Conservation (phyloP, 2,113 vertebrate species). For the Gallinago jamesoni region DNA sequence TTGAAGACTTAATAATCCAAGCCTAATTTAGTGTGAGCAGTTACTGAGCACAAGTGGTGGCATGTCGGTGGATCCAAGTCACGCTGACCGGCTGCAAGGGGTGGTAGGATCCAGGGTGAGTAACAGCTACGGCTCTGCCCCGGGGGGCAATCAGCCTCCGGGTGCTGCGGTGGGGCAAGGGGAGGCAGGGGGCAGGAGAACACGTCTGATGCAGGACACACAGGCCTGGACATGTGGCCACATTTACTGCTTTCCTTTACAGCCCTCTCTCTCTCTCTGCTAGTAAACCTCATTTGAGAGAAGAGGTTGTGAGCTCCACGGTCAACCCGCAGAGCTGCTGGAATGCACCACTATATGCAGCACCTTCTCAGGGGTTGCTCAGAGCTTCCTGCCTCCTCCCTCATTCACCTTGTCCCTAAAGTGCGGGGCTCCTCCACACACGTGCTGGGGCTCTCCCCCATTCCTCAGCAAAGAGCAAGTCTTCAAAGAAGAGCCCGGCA, state of each 20-base stretch:
- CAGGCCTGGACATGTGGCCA: not conserved
- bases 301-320: not conserved
- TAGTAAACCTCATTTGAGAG: not conserved
- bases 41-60: not conserved
- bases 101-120: not conserved
- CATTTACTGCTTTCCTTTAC: not conserved
- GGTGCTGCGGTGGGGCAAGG: not conserved
- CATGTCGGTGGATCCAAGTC: not conserved
- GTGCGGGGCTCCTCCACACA: not conserved
- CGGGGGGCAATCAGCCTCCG: not conserved
- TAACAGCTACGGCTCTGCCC: not conserved
- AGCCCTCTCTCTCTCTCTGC: not conserved
- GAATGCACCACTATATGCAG: accelerated
- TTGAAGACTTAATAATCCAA: not conserved
- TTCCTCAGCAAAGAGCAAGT: not conserved
- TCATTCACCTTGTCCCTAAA: not conserved
- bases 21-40: constrained; percentile 2
- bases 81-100: not conserved
- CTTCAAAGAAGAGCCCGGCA: not conserved
- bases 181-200: not conserved
- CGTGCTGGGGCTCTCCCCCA: not conserved
- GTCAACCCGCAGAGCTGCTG: not conserved
- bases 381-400: not conserved
- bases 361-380: not conserved
- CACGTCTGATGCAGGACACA: accelerated